Base-by-base conservation (phyloP, 2,888 invertebrate species). In the Scaptodrosophila latifasciaeformis region DNA sequence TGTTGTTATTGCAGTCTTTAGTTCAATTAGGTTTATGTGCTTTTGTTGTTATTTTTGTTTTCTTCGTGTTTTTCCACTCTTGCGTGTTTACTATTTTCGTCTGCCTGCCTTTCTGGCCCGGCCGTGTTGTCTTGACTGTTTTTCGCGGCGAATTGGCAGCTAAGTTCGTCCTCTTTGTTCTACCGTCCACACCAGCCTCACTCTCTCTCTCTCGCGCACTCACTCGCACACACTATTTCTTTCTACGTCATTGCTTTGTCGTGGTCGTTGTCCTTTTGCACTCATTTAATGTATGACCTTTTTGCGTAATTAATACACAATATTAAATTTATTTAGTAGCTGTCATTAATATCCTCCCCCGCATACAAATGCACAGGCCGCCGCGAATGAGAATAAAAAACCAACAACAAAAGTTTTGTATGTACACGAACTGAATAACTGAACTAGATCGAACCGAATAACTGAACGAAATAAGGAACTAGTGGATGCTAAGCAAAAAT, bases 281-380 rank as follows among this genome's bases (percentile, higher is more conserved):
- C 27, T 35, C 59, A 55, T 40, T 64, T 70, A 78, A 62, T 76
- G 60, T 78, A 59, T 75, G 79, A 74, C 72, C 79, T 74, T 75
- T 67, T 49, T 43, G 42, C 62, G 62, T 68, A 71, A 63, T 75
- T 78, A 71, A 65, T 75, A 17, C n/a, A n/a, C n/a, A 13, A 5
- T 24, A 24, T 24, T 24, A 7, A 3, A 37, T 7, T 62, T 57
- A 56, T 64, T 18, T 37, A 12, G 43, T 46, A 47, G 53, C 34
- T 50, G 45, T 52, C 49, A 54, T 58, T 27, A 47, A 35, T 37
- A 37, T 37, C 17, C 15, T 37, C 9, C 5, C 24, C 7, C 24
- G 24, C 24, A 7, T 24, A 5, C 24, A n/a, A n/a, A n/a, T 7
- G 24, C 24, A 24, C 24, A 24, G 24, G 7, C 24, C 24, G 24